Evolutionary conservation across 2,888 invertebrate genomes (phyloP), one percentile per base, ranked within the genome.

Genomic region (Diarsia dahlii): DNA sequence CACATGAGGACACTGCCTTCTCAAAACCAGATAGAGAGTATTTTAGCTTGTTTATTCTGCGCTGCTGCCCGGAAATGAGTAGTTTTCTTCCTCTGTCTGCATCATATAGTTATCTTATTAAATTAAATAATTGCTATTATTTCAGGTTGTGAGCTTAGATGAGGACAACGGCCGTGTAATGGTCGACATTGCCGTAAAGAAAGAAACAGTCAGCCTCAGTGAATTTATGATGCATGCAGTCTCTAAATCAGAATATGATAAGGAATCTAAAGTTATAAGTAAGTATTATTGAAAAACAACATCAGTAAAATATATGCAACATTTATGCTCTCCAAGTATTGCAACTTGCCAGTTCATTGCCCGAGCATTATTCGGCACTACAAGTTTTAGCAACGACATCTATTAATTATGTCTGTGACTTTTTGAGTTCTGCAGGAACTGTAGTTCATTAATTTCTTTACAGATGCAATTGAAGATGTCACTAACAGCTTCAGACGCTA

Each of bases 191-290:
- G 96, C 98, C 5, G 95, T 98, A 20, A 97, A 97, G 74, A 97
- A 97, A 48, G 95, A 97, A 87, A 97, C 97, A 4, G 96, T 98
- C 80, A 97, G 98, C 45, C 94, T 99, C 0, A 98, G 98, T 90
- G 99, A 99, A 94, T 98, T 98, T 88, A 97, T 98, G 93, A 97
- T 99, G 82, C 97, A 97, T 82, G 97, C 98, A 0, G 98, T 99
- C 3, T 97, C 98, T 0, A 98, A 98, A 89, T 97, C 98, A 9
- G 99, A 99, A 90, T 99, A 97, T 93, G 97, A 97, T 23, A 98
- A 98, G 90, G 98, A 98, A 90, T 98, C 98, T 0, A 99, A 98
- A 97, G 98, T 99, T 87, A 97, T 99, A 93, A 99, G 99, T 99
- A 97, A 98, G 98, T 89, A 63, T 66, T 64, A 48, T 20, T 64